Base-by-base conservation (phyloP, 2,888 invertebrate species). In the Brenthis daphne region DNA sequence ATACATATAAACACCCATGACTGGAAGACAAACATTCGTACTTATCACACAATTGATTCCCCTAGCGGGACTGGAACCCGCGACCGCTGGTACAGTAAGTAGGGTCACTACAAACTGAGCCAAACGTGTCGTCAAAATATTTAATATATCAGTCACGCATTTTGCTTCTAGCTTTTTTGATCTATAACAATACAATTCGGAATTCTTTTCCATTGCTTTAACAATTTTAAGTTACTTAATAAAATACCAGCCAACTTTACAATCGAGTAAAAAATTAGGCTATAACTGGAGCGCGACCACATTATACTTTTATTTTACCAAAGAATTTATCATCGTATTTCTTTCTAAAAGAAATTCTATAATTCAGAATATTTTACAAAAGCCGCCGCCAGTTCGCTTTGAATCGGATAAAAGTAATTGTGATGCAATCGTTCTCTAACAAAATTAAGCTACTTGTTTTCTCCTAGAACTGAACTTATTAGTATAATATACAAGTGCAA, bases 211-310 rank as follows among this genome's bases (percentile, higher is more conserved):
- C 37, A 47, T 60, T 43, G 58, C 47, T n/a, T 48, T 29, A 60
- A 48, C 48, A 16, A 43, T 47, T 48, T 47, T 24, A 48, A 48
- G 58, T 60, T 60, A 48, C 58, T 58, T 60, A 60, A 60, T 60
- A 60, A 50, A 60, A 48, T 50, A 24, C 48, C 58, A n/a, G n/a
- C 47, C 48, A 60, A 48, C 37, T 43, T 43, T 47, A 48, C 47
- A 60, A 48, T 43, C 16, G 43, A 47, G 29, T 24, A 48, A 51
- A 47, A 55, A 58, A 24, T 16, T 57, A 29, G 3, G 47, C 24
- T n/a, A 47, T 50, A 54, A 66, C 16, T 66, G 48, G 61, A 67
- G 61, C 56, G 65, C 56, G 51, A 61, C 60, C 56, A 60, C 20
- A 51, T 56, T 58, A 58, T 58, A 14, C 8, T 58, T 58, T 58